Evolutionary conservation across 2,113 vertebrate species (phyloP), one percentile per base, ranked within the genome.

Genomic region (Herpailurus yagouaroundi): DNA sequence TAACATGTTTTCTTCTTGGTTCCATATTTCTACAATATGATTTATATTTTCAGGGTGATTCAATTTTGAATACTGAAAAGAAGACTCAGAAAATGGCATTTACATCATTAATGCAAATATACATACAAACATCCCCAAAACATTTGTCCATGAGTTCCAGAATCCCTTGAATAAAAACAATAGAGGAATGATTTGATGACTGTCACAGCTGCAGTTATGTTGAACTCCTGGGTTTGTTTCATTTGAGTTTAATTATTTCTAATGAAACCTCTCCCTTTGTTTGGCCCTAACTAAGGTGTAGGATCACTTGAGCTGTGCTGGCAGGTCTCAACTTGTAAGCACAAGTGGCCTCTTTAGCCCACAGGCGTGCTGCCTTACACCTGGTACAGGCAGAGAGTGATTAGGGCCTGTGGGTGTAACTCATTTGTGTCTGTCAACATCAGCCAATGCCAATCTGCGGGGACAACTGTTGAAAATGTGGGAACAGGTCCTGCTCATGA

Each of bases 281-380:
- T 97, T 98, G 96, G 90, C 95, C 97, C 94, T 91, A 94, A 95
- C 97, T 89, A 96, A 98, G 97, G 88, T 95, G 94, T 97, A 96
- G 94, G 85, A 97, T 97, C 97, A 96, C 95, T 98, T 97, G 97
- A 98, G 81, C 95, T 85, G 76, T 86, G 81, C 88, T 0, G 18
- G 94, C 95, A 97, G 96, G 96, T 96, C 97, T 97, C 96, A 97
- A 96, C 96, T 97, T 96, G 95, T 95, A 74, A 95, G 77, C 90
- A 98, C 97, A 97, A 98, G 98, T 96, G 97, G 96, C 97, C 97
- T 98, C 97, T 97, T 98, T 97, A 98, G 94, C 63, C 95, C 94
- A 95, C 96, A 98, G 97, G 97, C 45, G 1, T 96, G 80, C 96
- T 97, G 96, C 81, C 96, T 98, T 94, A 92, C 97, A 98, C 97